Percentiles rank a stretch among this genome's conserved stretches.
These are phyloP conservation scores for Malthinus flaveolus DNA, from an alignment of 2,888 invertebrate genomes.

Conservation along the genomic window DNA sequence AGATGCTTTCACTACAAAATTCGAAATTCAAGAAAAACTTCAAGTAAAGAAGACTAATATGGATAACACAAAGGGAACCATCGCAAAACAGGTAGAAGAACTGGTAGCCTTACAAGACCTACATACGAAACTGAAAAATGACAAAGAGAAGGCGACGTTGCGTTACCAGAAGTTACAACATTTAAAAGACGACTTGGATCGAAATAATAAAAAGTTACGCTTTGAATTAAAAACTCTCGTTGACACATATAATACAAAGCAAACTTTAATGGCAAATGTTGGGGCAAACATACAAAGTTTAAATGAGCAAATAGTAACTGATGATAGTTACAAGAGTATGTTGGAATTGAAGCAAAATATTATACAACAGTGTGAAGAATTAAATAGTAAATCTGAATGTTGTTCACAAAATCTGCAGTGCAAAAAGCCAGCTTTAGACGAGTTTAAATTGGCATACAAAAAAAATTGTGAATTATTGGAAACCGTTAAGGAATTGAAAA, in stretches of 20 bases:
- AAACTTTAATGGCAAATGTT: not conserved
- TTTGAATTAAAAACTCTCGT: not conserved
- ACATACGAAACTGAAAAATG: not conserved
- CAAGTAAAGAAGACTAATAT: not conserved
- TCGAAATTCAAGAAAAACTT: not conserved
- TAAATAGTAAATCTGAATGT: not conserved
- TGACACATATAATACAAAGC: not conserved
- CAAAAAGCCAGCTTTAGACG: constrained; percentile 2
- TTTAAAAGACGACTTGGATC: not conserved
- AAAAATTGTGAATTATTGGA: not conserved
- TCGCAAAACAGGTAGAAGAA: not conserved
- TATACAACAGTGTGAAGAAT: not conserved
- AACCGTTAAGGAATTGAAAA: not conserved
- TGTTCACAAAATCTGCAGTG: not conserved
- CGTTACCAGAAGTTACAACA: not conserved
- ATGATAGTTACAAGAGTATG: constrained; percentile 1
- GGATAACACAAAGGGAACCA: not conserved
- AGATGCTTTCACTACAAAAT: not conserved
- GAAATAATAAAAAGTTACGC: not conserved
- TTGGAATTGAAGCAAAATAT: constrained; percentile 3
- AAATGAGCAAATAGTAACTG: constrained; percentile 7
- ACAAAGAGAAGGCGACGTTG: not conserved
- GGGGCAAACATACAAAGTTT: constrained; percentile 3
- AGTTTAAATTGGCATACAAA: not conserved
- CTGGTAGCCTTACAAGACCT: not conserved